phyloP scores from a whole-genome alignment of 2,113 vertebrate species.

The Xiphophorus maculatus region DNA sequence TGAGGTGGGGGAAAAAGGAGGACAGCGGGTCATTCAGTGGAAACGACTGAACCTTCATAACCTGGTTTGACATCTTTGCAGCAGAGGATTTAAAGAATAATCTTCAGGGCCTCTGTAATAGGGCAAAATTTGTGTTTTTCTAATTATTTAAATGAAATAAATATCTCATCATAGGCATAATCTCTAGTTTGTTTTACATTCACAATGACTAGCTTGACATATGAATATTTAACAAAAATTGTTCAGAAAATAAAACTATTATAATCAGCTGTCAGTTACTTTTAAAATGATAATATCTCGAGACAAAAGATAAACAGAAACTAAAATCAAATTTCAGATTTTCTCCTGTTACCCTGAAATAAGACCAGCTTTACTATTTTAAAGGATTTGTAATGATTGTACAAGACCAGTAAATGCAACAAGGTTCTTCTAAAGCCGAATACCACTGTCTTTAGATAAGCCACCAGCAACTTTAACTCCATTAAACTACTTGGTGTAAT shows the following conservation, averaged over 20 bases:
- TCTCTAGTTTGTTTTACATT: neutral
- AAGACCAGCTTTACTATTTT: neutral
- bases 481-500: constrained; percentile 56
- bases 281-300: no score
- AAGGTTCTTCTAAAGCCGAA: neutral
- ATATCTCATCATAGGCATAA: neutral
- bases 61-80: constrained; percentile 16
- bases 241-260: no score
- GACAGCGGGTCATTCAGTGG: constrained; percentile 35
- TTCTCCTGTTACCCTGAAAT: no score
- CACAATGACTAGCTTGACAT: no score
- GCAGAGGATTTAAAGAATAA: neutral
- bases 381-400: neutral
- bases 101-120: no score
- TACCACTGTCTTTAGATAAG: constrained; percentile 8
- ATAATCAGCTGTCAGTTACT: no score
- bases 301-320: no score
- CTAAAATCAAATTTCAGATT: no score
- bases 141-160: neutral
- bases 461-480: constrained; percentile 49
- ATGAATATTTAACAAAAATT: no score
- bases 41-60: constrained; percentile 20
- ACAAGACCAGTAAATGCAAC: no score
- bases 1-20: neutral
- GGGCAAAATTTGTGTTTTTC: no score